Percentiles rank a stretch among this genome's conserved stretches.
phyloP scores from a whole-genome alignment of 2,113 vertebrate genomes.

The Capricornis sumatraensis region DNA sequence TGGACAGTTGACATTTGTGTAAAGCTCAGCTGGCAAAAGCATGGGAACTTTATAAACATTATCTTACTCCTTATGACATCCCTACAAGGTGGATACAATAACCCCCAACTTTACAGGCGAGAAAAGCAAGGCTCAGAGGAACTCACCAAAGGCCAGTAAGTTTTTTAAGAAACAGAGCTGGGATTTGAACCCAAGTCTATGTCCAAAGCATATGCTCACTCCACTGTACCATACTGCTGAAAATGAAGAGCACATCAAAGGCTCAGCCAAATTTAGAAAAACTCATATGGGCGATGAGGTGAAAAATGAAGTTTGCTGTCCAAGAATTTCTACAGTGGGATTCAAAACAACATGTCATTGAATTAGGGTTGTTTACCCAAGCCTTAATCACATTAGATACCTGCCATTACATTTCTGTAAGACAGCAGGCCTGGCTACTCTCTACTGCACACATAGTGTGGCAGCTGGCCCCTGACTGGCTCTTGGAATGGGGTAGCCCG shows the following conservation, averaged over 20 bases:
- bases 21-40: neutral
- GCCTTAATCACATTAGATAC: slow-evolving; percentile 51
- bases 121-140: neutral
- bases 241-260: slow-evolving; percentile 24
- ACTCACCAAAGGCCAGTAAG: neutral
- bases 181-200: neutral
- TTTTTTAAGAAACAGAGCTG: neutral
- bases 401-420: slow-evolving; percentile 48
- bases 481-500: neutral
- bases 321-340: slow-evolving; percentile 39
- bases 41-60: neutral
- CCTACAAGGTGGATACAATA: neutral
- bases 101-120: neutral
- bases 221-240: neutral
- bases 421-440: slow-evolving; percentile 58
- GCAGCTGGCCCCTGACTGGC: slow-evolving; percentile 44
- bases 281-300: slow-evolving; percentile 15
- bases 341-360: slow-evolving; percentile 43
- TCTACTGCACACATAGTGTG: slow-evolving; percentile 53
- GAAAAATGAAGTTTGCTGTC: slow-evolving; percentile 12
- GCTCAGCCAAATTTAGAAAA: slow-evolving; percentile 21
- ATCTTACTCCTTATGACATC: neutral
- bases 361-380: neutral
- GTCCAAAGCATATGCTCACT: neutral
- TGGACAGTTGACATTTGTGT: neutral